Percentiles rank a stretch among this genome's conserved stretches.
Conservation (phyloP, 92 coral and sea anemone genomes). For the Epizoanthus fatuus region DNA sequence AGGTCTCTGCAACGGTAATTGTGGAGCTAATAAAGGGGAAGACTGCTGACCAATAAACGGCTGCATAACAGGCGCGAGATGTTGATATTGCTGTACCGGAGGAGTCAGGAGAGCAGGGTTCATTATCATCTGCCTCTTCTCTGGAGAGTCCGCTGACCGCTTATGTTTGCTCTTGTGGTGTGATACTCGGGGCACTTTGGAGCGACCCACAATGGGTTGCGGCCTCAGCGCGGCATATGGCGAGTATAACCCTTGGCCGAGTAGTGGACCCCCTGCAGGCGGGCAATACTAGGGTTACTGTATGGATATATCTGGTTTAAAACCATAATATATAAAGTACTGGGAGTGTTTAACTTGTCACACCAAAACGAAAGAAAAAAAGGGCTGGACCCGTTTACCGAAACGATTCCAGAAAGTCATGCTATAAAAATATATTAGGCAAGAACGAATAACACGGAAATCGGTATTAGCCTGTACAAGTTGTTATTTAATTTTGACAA, state of each 20-base stretch:
- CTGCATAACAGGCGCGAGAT: slow-evolving; percentile 1
- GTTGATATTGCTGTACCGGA: slow-evolving; percentile 32
- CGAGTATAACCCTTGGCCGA: slow-evolving; percentile 4
- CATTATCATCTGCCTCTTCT: slow-evolving; percentile 3
- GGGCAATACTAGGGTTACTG: neutral
- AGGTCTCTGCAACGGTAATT: slow-evolving; percentile 52
- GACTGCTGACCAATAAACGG: slow-evolving; percentile 38
- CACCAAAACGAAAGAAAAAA: too few species aligned
- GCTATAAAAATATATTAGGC: too few species aligned
- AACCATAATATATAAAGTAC: too few species aligned
- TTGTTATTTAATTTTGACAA: too few species aligned
- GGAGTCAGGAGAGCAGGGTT: slow-evolving; percentile 20
- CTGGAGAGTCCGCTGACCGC: slow-evolving; percentile 29
- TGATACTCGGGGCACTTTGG: slow-evolving; percentile 23
- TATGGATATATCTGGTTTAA: too few species aligned
- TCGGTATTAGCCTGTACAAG: too few species aligned
- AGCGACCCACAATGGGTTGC: slow-evolving; percentile 30
- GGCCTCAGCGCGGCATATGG: slow-evolving; percentile 2
- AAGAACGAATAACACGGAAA: too few species aligned
- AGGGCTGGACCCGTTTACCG: too few species aligned
- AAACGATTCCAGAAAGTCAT: too few species aligned
- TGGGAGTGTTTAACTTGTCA: too few species aligned
- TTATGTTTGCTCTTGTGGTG: slow-evolving; percentile 9
- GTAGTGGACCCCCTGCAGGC: slow-evolving; percentile 19
- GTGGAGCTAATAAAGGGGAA: slow-evolving; percentile 30